Evolutionary conservation across 1,140 invertebrate genomes (phyloP).

Genomic region (Mamestra configurata): DNA sequence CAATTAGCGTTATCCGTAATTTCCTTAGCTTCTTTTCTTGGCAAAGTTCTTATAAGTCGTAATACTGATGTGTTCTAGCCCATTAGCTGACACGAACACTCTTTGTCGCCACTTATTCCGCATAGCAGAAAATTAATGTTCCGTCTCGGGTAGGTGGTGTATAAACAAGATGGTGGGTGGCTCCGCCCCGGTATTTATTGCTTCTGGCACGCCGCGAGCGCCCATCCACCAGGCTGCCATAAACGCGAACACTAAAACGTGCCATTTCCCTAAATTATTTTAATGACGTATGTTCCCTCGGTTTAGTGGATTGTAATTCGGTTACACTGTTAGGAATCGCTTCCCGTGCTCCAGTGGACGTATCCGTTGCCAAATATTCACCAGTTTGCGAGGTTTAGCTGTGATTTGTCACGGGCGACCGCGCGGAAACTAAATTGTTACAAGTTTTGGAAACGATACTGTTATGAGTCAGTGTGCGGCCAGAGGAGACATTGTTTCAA

Average conservation of each 20-base stretch:
- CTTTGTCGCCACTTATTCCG: conserved; percentile 72
- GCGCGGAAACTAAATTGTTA: conserved; percentile 57
- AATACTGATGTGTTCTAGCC: conserved; percentile 69
- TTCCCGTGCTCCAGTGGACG: conserved; percentile 56
- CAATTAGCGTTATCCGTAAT: conserved; percentile 48
- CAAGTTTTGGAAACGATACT: conserved; percentile 59
- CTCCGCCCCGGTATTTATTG: conserved; percentile 72
- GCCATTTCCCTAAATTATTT: conserved; percentile 79
- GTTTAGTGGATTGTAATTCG: conserved; percentile 69
- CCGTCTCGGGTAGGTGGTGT: conserved; percentile 67
- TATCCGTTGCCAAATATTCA: conserved; percentile 68
- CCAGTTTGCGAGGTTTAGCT: conserved; percentile 54
- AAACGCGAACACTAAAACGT: conserved; percentile 74
- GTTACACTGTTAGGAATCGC: conserved; percentile 65
- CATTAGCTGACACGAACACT: conserved; percentile 71
- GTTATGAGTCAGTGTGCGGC: conserved; percentile 63
- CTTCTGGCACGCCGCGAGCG: conserved; percentile 66
- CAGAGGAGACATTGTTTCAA: conserved; percentile 69
- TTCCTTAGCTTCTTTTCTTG: conserved; percentile 56
- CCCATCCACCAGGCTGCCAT: conserved; percentile 64
- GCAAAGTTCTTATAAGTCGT: conserved; percentile 63
- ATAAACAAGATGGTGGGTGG: conserved; percentile 76
- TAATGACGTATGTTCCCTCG: conserved; percentile 72
- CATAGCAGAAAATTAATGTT: conserved; percentile 73
- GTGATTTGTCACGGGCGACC: conserved; percentile 62